Base-by-base conservation (phyloP, 2,888 invertebrate species). In the Diabrotica balteata region DNA sequence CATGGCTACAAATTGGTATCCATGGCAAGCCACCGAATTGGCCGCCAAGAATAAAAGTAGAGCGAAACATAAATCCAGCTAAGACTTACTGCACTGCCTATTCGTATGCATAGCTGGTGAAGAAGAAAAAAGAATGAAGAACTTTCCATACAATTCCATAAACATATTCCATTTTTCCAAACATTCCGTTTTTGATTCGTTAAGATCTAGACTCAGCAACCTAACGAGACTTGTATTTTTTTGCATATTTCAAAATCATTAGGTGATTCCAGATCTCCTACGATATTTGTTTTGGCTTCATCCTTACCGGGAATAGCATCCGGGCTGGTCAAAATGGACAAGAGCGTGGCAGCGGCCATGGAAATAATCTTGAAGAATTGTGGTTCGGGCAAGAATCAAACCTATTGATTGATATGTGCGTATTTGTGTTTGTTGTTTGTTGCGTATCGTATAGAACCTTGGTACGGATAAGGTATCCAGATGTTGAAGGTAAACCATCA, bases 191-290 rank as follows among this genome's bases (percentile, higher is more conserved):
- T n/a, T 17, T 17, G 17, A 17, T 17, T 17, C 17, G 17, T 17
- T 17, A 17, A 17, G 1, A 17, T 17, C 17, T 17, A 17, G 1
- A 1, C 17, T 17, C 1, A 2, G 17, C 17, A 2, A 63, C 63
- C 68, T 67, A 80, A 90, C 89, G 77, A 91, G 82, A 76, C 91
- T 91, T 44, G 91, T 91, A 72, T 90, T 91, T 80, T 91, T 91
- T 32, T 91, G 78, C 91, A 90, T 59, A 91, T 90, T 0, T 91
- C 91, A 0, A 91, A 91, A 80, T 91, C 91, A 8, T 86, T 85
- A 32, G 87, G 86, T 44, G 84, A 84, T 63, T 83, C 82, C 46
- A 80, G 68, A 46, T 76, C 70, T 9, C 63, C 66, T 9, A 46
- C 63, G 32, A 45, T 52, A 72, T 84, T 83, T 72, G 82, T 85